A percentile compares a stretch with the other conserved stretches of the same genome.
Conservation (phyloP, 2,797 vertebrate species). For the Acanthornis magna region DNA sequence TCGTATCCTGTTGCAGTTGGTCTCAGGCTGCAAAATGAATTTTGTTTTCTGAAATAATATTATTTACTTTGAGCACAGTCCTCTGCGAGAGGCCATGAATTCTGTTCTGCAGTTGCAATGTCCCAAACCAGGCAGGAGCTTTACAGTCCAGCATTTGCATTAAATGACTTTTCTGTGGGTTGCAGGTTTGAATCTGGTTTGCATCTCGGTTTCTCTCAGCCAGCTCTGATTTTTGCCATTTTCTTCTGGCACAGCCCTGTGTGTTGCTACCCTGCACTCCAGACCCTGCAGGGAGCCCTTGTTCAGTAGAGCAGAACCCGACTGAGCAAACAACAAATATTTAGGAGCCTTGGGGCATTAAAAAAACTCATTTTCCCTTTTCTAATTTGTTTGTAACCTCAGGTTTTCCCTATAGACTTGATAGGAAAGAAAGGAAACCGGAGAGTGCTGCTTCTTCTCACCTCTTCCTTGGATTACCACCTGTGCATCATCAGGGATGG, state of each 20-base stretch:
- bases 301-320: not conserved
- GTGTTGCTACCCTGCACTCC: not conserved
- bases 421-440: not conserved
- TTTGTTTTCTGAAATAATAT: conserved; percentile 63
- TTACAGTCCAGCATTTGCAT: not conserved
- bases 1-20: conserved; percentile 37
- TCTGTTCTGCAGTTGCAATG: conserved; percentile 18
- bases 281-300: not conserved
- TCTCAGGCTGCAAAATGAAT: conserved; percentile 39
- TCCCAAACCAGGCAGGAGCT: conserved; percentile 10
- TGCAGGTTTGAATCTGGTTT: not conserved
- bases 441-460: not conserved
- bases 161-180: conserved; percentile 12
- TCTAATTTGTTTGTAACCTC: not conserved
- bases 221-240: not conserved
- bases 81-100: not conserved
- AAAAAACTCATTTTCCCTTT: not conserved
- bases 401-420: not conserved
- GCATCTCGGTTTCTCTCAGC: not conserved
- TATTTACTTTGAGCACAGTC: conserved; percentile 34
- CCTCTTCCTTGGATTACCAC: not conserved
- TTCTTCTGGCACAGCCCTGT: not conserved
- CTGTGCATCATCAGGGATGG: not conserved
- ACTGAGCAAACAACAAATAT: not conserved
- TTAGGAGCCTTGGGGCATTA: not conserved